These are phyloP conservation scores for Thalassoma bifasciatum DNA, from an alignment of 2,113 vertebrate genomes.

Conservation along the genomic window DNA sequence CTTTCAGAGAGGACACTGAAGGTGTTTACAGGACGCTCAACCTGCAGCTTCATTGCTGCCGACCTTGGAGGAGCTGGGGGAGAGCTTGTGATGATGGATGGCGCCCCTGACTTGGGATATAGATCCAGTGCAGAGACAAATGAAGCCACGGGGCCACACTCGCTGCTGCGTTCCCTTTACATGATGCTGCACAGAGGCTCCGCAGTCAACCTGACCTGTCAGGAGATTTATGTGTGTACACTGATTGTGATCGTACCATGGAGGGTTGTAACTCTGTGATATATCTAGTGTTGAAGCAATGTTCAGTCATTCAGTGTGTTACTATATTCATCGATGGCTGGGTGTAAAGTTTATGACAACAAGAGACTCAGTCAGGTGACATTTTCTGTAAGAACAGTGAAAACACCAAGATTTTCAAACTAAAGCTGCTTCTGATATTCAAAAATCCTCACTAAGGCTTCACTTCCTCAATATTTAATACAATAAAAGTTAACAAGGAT, in stretches of 20 bases:
- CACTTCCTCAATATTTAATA: no score
- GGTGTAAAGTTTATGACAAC: neutral
- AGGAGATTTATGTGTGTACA: slow-evolving; percentile 35
- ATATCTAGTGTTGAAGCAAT: slow-evolving; percentile 7
- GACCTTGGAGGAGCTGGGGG: slow-evolving; percentile 55
- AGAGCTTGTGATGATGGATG: slow-evolving; percentile 49
- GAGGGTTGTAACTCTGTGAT: slow-evolving; percentile 27
- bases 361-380: neutral
- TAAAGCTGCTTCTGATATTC: no score
- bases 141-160: slow-evolving; percentile 12
- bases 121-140: slow-evolving; percentile 37
- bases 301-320: slow-evolving; percentile 12
- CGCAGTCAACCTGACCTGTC: slow-evolving; percentile 24
- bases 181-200: slow-evolving; percentile 47
- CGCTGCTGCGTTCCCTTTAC: slow-evolving; percentile 51
- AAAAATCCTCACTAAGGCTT: no score
- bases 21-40: slow-evolving; percentile 11
- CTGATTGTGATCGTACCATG: slow-evolving; percentile 30
- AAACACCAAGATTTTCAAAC: neutral
- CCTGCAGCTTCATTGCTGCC: slow-evolving; percentile 35
- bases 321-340: neutral
- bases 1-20: slow-evolving; percentile 9
- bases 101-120: slow-evolving; percentile 45
- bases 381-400: neutral
- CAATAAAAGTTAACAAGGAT: no score